Percentiles rank a stretch among this genome's conserved stretches.
Evolutionary conservation across 2,113 vertebrate species (phyloP).

Genomic region (Caranx melampygus): DNA sequence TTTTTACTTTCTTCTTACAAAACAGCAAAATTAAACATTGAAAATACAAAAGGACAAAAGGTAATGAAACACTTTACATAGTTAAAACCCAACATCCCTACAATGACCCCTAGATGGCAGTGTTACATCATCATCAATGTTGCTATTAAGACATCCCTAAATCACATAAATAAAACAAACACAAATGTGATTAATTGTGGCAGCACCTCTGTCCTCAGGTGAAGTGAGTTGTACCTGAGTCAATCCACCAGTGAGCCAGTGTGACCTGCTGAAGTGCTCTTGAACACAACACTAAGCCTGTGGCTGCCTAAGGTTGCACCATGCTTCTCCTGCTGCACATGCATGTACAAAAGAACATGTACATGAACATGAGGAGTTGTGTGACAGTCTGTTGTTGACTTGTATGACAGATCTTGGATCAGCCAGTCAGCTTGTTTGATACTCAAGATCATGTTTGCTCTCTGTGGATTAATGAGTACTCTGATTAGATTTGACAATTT

Average conservation of each 20-base stretch:
- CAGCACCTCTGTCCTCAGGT: neutral
- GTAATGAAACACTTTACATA: conserved; percentile 3
- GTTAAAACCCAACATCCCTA: neutral
- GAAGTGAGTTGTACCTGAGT: neutral
- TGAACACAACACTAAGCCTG: too few relatives aligned
- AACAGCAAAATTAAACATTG: conserved; percentile 1
- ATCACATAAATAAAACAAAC: neutral
- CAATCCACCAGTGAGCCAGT: neutral
- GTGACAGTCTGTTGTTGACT: too few relatives aligned
- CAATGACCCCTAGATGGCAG: conserved; percentile 40
- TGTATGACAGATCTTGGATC: too few relatives aligned
- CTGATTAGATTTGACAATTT: too few relatives aligned
- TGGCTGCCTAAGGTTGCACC: too few relatives aligned
- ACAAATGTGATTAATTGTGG: neutral
- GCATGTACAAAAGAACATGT: too few relatives aligned
- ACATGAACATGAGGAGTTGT: too few relatives aligned
- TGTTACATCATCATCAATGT: neutral
- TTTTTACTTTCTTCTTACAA: neutral
- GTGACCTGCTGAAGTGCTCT: too few relatives aligned
- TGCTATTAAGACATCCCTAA: neutral
- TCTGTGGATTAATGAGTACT: too few relatives aligned
- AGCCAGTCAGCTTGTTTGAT: too few relatives aligned
- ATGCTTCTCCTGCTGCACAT: too few relatives aligned
- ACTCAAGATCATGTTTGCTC: too few relatives aligned
- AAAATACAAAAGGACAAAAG: conserved; percentile 23